phyloP scores from a whole-genome alignment of 1,140 invertebrate genomes.

The Ceratitis capitata region DNA sequence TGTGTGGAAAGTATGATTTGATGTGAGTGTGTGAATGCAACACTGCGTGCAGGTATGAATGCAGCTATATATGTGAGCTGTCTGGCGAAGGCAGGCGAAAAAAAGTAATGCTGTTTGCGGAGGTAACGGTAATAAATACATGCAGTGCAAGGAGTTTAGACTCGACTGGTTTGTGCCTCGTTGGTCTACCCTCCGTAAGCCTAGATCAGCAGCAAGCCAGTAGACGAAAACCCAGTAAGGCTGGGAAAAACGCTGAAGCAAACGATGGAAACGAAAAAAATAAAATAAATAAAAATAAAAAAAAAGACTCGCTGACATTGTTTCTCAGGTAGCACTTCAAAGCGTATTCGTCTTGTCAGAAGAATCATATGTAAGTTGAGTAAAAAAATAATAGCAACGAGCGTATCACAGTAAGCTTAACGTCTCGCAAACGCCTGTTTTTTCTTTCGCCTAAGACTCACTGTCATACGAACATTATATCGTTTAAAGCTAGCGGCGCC shows the following conservation, averaged over 20 bases:
- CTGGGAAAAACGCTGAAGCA: neutral
- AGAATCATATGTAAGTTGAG: neutral
- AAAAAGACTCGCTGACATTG: neutral
- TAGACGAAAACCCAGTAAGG: neutral
- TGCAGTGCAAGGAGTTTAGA: neutral
- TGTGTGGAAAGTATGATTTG: neutral
- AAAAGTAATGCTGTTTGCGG: neutral
- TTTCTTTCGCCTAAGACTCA: neutral
- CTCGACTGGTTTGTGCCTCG: neutral
- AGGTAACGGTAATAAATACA: neutral
- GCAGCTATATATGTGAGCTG: neutral
- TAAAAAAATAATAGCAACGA: slow-evolving; percentile 17
- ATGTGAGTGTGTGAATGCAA: neutral
- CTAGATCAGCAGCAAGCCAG: neutral
- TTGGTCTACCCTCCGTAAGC: no score
- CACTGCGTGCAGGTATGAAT: neutral
- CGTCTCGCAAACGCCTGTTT: neutral
- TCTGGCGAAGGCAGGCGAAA: neutral
- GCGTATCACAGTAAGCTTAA: neutral
- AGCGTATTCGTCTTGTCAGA: neutral
- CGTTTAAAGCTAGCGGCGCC: neutral
- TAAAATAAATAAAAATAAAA: neutral
- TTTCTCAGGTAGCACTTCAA: neutral
- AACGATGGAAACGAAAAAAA: no score
- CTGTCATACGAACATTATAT: neutral